Evolutionary conservation across 2,888 invertebrate genomes (phyloP).

Genomic region (Quadriops clusia): DNA sequence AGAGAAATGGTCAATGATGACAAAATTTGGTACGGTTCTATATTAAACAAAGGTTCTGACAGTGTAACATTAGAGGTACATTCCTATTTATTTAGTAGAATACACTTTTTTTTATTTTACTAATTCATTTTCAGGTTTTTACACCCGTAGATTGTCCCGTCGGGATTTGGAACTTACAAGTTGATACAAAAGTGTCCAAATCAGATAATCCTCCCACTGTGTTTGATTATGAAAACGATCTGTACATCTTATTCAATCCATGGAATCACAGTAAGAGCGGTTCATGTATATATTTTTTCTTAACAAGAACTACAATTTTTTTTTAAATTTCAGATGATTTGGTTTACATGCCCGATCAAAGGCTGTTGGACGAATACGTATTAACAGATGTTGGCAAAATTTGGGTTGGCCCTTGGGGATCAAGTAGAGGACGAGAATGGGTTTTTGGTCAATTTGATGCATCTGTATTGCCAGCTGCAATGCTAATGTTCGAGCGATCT

Average conservation of each 20-base stretch:
- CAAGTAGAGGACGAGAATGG: constrained; percentile 69
- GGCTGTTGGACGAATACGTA: constrained; percentile 62
- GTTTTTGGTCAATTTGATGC: constrained; percentile 72
- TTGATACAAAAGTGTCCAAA: constrained; percentile 45
- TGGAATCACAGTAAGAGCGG: constrained; percentile 60
- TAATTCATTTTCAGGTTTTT: constrained; percentile 40
- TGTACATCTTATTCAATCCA: constrained; percentile 73
- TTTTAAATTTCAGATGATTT: constrained; percentile 58
- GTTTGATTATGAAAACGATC: constrained; percentile 51
- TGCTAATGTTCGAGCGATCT: constrained; percentile 58
- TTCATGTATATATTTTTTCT: constrained; percentile 6
- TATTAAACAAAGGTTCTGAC: constrained; percentile 27
- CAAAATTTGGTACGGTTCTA: constrained; percentile 29
- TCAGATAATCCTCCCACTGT: constrained; percentile 33
- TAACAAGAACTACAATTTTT: no score
- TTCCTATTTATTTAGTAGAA: constrained; percentile 1
- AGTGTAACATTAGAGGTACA: constrained; percentile 35
- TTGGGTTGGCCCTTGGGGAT: constrained; percentile 66
- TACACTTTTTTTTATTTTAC: constrained; percentile 4
- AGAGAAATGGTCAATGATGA: constrained; percentile 20
- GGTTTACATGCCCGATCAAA: constrained; percentile 61
- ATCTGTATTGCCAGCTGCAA: constrained; percentile 54
- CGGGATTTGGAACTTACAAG: constrained; percentile 54
- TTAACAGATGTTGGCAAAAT: constrained; percentile 75
- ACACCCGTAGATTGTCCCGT: constrained; percentile 53